phyloP scores from a whole-genome alignment of 1,140 invertebrate genomes.

The Drosophila athabasca region DNA sequence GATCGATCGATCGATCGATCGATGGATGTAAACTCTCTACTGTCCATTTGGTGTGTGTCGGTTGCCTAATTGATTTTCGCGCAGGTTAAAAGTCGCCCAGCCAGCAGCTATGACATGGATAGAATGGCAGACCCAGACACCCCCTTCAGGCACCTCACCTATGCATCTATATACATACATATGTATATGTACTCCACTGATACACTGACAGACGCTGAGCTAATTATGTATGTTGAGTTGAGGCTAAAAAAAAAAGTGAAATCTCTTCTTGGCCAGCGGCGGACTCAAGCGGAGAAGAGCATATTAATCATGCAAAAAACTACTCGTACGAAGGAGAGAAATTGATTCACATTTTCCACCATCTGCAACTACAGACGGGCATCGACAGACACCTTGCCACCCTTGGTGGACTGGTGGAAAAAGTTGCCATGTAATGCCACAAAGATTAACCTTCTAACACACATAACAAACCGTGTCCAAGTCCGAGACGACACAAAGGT shows the following conservation, averaged over 20 bases:
- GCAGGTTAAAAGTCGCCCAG: constrained; percentile 72
- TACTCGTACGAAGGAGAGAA: constrained; percentile 33
- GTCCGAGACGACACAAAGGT: constrained; percentile 50
- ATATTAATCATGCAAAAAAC: constrained; percentile 66
- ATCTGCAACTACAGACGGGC: constrained; percentile 32
- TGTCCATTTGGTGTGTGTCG: constrained; percentile 19
- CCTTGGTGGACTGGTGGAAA: neutral
- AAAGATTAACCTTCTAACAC: constrained; percentile 78
- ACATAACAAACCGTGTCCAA: constrained; percentile 60
- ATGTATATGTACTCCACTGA: constrained; percentile 56
- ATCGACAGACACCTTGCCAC: too few relatives aligned
- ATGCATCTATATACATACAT: neutral
- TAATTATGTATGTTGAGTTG: constrained; percentile 69
- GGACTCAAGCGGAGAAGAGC: constrained; percentile 21
- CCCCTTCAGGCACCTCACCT: too few relatives aligned
- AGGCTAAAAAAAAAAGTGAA: constrained; percentile 61
- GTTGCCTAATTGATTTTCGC: constrained; percentile 70
- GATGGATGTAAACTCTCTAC: constrained; percentile 42
- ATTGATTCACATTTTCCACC: constrained; percentile 69
- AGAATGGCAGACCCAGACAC: too few relatives aligned
- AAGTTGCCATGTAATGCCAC: constrained; percentile 72
- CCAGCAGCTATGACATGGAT: constrained; percentile 50
- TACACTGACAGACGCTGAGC: constrained; percentile 40
- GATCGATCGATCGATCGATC: constrained; percentile 49
- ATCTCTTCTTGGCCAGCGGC: constrained; percentile 38